Conservation (phyloP, 2,888 invertebrate genomes). For the Athetis lepigone region DNA sequence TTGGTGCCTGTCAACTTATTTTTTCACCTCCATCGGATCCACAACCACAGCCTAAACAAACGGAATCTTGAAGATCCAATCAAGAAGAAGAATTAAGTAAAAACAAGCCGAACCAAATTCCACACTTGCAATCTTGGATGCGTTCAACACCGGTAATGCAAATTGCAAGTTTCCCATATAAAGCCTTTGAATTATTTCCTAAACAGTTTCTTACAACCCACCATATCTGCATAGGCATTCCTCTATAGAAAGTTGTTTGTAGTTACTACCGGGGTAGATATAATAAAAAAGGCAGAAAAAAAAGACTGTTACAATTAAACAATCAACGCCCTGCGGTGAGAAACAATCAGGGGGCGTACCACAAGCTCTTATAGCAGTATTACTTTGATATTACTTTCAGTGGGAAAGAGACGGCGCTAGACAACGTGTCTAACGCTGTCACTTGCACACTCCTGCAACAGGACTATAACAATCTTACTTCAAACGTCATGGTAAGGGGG, state of each 20-base stretch:
- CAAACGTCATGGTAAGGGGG: too few species aligned
- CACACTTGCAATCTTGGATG: not conserved
- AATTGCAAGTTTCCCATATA: not conserved
- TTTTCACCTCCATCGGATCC: too few species aligned
- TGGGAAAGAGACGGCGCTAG: too few species aligned
- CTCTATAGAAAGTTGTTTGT: slow-evolving; percentile 38
- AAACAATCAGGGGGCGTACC: too few species aligned
- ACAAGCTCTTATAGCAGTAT: too few species aligned
- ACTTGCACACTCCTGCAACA: too few species aligned
- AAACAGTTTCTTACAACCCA: slow-evolving; percentile 26
- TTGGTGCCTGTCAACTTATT: too few species aligned
- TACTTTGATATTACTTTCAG: too few species aligned
- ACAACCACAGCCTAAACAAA: too few species aligned
- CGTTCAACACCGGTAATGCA: slow-evolving; percentile 7
- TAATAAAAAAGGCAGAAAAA: slow-evolving; percentile 14
- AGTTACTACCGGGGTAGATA: slow-evolving; percentile 7
- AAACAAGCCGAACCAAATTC: not conserved
- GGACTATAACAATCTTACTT: too few species aligned
- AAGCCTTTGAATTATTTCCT: not conserved
- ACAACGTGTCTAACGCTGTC: too few species aligned
- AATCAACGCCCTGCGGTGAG: slow-evolving; percentile 25
- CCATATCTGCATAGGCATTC: slow-evolving; percentile 33
- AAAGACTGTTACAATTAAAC: slow-evolving; percentile 12
- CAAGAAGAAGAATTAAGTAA: not conserved
- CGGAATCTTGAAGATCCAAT: too few species aligned